Base-by-base conservation (phyloP, 1,140 invertebrate genomes). In the Euura saliciscinereae region DNA sequence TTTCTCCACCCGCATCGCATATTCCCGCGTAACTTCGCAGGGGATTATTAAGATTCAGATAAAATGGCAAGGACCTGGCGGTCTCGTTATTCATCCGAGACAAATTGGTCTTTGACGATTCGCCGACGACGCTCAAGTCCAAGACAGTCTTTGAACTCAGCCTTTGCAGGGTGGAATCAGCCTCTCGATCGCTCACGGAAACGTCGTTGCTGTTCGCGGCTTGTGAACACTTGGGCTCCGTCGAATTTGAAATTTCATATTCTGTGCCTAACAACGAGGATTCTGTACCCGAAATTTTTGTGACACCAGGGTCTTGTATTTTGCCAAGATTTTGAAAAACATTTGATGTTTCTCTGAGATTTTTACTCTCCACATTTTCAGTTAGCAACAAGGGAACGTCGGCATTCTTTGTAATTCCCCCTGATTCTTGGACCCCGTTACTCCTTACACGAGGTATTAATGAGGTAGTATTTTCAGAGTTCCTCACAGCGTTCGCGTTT, bases 391-490 rank as follows among this genome's bases (percentile, higher is more conserved):
- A 3, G 51, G 13, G 3, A 59, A 11, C 6, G 51, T 59, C 13
- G 0, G 10, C 7, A n/a, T 44, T 71, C 69, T 73, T 72, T 8
- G 71, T 67, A 8, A 73, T 11, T 71, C 59, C 13, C n/a, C 59
- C 45, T 8, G 44, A 43, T 44, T 71, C 69, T 67, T 74, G 70
- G 45, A 46, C 43, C 64, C 69, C 73, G 10, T 73, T 66, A 44
- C 6, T 45, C 0, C 6, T 73, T 42, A 66, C 65, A 51, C 51
- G 64, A 10, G 46, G 43, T 43, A 68, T 68, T 45, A 11, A 65
- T 68, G n/a, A 71, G 13, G 66, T 69, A 65, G 68, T 44, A 28
- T 71, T 43, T 74, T 73, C 42, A 70, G 28, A 6, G 68, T 68
- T 66, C 68, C 71, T 74, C 1, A 73, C 69, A 4, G 66, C 11